Evolutionary conservation across 1,140 invertebrate species (phyloP).

Genomic region (Drosophila saltans): DNA sequence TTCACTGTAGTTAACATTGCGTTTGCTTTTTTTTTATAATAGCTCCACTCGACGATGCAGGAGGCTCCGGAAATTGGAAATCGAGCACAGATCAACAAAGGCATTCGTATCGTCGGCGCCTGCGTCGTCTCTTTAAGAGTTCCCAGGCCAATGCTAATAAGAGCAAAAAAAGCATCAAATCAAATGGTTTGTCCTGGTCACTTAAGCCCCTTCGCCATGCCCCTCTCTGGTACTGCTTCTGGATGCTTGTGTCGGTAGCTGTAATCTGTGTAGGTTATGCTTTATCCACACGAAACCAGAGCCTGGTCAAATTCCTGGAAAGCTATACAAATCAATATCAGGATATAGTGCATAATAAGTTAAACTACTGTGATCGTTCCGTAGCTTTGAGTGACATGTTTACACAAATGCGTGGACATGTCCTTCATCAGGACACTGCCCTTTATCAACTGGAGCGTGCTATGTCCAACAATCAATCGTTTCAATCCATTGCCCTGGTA

Average conservation of each 20-base stretch:
- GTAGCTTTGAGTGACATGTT: slow-evolving; percentile 37
- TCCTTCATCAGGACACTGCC: slow-evolving; percentile 57
- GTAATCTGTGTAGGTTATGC: slow-evolving; percentile 19
- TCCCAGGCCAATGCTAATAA: slow-evolving; percentile 1
- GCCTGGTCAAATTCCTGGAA: slow-evolving; percentile 34
- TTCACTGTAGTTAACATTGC: too few relatives aligned
- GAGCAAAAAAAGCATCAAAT: background rate
- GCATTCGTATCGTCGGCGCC: slow-evolving; percentile 16
- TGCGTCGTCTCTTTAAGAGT: slow-evolving; percentile 26
- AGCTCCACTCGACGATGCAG: background rate
- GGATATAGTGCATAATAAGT: slow-evolving; percentile 58
- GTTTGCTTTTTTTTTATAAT: too few relatives aligned
- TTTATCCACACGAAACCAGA: slow-evolving; percentile 5
- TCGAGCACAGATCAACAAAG: background rate
- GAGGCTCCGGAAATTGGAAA: background rate
- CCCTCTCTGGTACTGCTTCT: background rate
- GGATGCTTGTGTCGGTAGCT: background rate
- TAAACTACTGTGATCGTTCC: slow-evolving; percentile 55
- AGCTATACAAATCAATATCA: slow-evolving; percentile 44
- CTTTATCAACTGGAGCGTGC: slow-evolving; percentile 45
- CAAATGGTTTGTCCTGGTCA: slow-evolving; percentile 21
- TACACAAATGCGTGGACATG: slow-evolving; percentile 14
- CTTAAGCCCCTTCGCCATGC: background rate
- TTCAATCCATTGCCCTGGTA: slow-evolving; percentile 43
- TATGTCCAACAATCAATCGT: slow-evolving; percentile 30